A percentile compares a stretch with the other conserved stretches of the same genome.
Evolutionary conservation across 2,113 vertebrate species (phyloP).

Genomic region (Ptychochromis oligacanthus): DNA sequence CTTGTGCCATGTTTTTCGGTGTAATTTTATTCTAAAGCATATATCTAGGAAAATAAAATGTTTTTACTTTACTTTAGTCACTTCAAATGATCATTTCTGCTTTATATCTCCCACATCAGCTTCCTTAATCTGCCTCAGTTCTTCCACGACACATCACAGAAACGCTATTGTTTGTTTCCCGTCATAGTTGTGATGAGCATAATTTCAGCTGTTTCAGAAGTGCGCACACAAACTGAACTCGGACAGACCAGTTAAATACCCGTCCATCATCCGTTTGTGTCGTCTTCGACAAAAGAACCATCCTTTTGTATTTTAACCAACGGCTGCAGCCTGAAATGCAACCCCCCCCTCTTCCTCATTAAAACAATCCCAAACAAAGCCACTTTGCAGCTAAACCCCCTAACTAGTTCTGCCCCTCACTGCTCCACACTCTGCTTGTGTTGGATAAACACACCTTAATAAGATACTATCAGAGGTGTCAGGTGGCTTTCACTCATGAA

Average conservation of each 20-base stretch:
- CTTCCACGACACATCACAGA: background rate
- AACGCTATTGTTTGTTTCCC: slow-evolving; percentile 4
- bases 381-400: slow-evolving; percentile 16
- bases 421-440: slow-evolving; percentile 28
- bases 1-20: too few species aligned
- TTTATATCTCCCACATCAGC: background rate
- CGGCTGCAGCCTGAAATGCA: slow-evolving; percentile 33
- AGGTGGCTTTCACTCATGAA: slow-evolving; percentile 50
- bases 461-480: slow-evolving; percentile 59
- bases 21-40: background rate
- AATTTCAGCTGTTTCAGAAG: background rate
- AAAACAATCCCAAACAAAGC: slow-evolving; percentile 35
- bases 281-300: slow-evolving; percentile 14
- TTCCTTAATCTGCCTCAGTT: background rate
- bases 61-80: background rate
- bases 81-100: background rate
- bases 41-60: background rate
- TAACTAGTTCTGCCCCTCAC: background rate
- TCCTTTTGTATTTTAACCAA: slow-evolving; percentile 15
- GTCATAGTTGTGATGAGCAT: background rate
- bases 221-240: background rate
- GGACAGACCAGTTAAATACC: slow-evolving; percentile 15
- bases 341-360: slow-evolving; percentile 31
- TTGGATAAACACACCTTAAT: slow-evolving; percentile 60
- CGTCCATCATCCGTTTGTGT: slow-evolving; percentile 20